phyloP scores from a whole-genome alignment of 1,140 invertebrate genomes.

The Diorhabda carinulata region DNA sequence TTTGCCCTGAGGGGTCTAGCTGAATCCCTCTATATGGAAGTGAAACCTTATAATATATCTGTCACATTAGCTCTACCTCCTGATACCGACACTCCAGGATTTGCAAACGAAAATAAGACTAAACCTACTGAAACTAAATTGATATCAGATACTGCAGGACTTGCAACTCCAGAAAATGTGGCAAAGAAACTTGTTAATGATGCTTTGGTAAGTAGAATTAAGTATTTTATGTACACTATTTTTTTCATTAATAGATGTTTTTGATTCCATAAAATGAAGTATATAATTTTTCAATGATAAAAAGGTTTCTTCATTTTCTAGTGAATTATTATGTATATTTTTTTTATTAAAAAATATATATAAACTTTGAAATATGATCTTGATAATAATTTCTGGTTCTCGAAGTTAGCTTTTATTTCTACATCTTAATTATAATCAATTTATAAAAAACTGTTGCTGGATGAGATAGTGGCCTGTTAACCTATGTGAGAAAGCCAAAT shows the following conservation, averaged over 20 bases:
- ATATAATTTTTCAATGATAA: not conserved
- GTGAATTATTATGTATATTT: too few relatives aligned
- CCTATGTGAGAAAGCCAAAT: too few relatives aligned
- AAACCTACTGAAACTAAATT: constrained; percentile 87
- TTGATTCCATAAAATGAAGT: not conserved
- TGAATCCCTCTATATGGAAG: constrained; percentile 90
- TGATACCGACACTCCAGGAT: constrained; percentile 97
- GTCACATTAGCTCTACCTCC: constrained; percentile 89
- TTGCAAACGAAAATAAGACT: constrained; percentile 74
- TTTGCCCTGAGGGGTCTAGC: constrained; percentile 93
- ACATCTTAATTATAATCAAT: not conserved
- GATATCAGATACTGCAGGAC: constrained; percentile 76
- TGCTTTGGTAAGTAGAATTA: constrained; percentile 62
- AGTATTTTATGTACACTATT: not conserved
- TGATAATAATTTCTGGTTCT: too few relatives aligned
- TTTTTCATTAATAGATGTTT: constrained; percentile 3
- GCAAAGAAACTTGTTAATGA: constrained; percentile 76
- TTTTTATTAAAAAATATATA: too few relatives aligned
- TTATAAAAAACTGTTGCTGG: constrained; percentile 4
- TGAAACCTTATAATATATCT: constrained; percentile 74
- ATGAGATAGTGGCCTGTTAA: too few relatives aligned
- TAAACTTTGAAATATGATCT: too few relatives aligned
- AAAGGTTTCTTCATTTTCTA: not conserved
- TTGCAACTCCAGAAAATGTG: constrained; percentile 74
- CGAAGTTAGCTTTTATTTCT: not conserved